These are phyloP conservation scores for Mormyrus proboscirostris DNA, from an alignment of 2,797 vertebrate genomes.

Conservation along the genomic window DNA sequence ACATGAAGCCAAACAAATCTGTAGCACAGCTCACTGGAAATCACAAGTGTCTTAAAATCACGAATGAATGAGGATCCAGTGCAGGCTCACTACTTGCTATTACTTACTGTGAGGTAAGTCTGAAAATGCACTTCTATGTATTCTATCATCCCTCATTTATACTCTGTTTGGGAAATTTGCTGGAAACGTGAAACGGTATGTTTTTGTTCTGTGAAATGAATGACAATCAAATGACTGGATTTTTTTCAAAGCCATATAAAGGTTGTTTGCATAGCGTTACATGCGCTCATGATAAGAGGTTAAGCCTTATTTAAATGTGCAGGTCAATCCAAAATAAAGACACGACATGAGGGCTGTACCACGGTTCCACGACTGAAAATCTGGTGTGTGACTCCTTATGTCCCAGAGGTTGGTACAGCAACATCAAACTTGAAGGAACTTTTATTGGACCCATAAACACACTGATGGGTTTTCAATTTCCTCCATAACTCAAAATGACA, in stretches of 20 bases:
- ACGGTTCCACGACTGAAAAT: not conserved
- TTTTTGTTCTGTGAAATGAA: not conserved
- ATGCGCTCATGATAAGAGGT: not conserved
- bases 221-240: not conserved
- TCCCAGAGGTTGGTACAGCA: not conserved
- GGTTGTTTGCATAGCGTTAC: not conserved
- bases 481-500: conserved; percentile 16
- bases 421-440: not conserved
- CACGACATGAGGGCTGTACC: not conserved
- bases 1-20: conserved; percentile 48
- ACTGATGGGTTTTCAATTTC: not conserved
- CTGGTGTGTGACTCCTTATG: not conserved
- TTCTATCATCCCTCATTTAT: not conserved
- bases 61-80: conserved; percentile 42
- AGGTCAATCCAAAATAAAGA: not conserved
- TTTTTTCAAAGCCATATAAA: not conserved
- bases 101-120: conserved; percentile 33
- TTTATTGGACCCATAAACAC: not conserved
- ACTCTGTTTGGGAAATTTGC: not conserved
- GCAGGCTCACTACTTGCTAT: not conserved
- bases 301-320: not conserved
- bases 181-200: not conserved
- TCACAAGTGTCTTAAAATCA: conserved; percentile 52
- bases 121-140: not conserved
- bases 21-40: conserved; percentile 58